These are phyloP conservation scores for Crotalus helleri DNA, from an alignment of 2,113 vertebrate genomes.

Conservation along the genomic window DNA sequence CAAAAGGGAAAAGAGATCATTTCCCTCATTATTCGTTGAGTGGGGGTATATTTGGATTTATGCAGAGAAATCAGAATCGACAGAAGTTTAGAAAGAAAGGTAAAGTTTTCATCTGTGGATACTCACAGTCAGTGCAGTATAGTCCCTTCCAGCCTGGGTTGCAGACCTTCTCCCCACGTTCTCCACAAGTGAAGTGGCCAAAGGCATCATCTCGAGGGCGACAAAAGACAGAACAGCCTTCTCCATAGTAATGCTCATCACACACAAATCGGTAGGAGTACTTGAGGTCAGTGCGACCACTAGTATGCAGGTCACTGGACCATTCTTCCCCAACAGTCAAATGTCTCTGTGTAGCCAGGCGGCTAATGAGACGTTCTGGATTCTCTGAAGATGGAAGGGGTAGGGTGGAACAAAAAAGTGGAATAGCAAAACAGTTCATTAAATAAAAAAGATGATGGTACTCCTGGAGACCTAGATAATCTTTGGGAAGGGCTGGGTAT, in stretches of 20 bases:
- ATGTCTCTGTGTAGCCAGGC: slow-evolving; percentile 91
- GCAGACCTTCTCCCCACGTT: slow-evolving; percentile 93
- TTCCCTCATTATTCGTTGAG: background rate
- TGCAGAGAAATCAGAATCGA: background rate
- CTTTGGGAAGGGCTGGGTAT: background rate
- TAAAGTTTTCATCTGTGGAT: background rate
- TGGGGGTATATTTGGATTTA: background rate
- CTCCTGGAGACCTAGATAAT: background rate
- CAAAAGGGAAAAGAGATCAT: background rate
- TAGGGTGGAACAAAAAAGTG: background rate
- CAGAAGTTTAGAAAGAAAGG: background rate
- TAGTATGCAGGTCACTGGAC: slow-evolving; percentile 92
- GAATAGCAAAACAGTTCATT: background rate
- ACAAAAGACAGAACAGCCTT: slow-evolving; percentile 96
- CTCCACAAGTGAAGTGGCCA: slow-evolving; percentile 94
- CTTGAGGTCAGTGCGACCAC: slow-evolving; percentile 86
- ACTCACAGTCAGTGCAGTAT: slow-evolving; percentile 97
- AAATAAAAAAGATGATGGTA: background rate
- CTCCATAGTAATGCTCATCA: slow-evolving; percentile 94
- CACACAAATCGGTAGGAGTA: slow-evolving; percentile 97
- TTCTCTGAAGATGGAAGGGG: slow-evolving; percentile 75
- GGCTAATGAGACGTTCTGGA: slow-evolving; percentile 90
- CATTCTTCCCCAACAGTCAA: slow-evolving; percentile 93
- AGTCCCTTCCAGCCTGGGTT: slow-evolving; percentile 95
- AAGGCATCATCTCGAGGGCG: slow-evolving; percentile 92